These are phyloP conservation scores for Bucco capensis DNA, from an alignment of 2,113 vertebrate genomes.

Conservation along the genomic window DNA sequence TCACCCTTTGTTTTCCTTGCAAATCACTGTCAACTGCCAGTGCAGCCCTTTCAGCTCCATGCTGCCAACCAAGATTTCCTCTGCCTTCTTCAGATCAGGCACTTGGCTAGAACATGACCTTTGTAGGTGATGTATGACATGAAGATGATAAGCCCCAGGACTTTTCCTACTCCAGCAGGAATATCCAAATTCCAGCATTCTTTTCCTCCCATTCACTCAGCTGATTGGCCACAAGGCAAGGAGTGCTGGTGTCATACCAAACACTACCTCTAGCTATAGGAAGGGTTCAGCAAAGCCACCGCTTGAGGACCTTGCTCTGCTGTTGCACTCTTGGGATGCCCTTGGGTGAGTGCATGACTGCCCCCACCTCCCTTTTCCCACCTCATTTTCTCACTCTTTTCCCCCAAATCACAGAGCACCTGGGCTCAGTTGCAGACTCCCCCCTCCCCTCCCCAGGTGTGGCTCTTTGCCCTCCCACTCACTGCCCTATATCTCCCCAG, in stretches of 20 bases:
- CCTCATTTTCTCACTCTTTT: too few relatives aligned
- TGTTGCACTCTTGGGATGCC: neutral
- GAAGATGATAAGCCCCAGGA: neutral
- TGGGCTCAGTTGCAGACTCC: too few relatives aligned
- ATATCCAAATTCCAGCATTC: neutral
- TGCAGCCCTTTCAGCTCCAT: neutral
- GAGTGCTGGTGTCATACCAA: neutral
- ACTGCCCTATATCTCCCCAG: too few relatives aligned
- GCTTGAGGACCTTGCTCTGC: neutral
- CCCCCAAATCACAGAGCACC: too few relatives aligned
- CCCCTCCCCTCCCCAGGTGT: too few relatives aligned
- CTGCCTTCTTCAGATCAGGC: neutral
- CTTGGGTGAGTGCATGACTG: too few relatives aligned
- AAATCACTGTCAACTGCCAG: neutral
- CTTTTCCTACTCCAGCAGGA: neutral
- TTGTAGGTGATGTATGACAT: rapidly evolving
- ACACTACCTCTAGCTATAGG: neutral
- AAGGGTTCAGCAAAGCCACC: neutral
- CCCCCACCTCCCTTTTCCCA: too few relatives aligned
- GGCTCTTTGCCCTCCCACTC: too few relatives aligned
- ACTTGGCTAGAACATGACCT: neutral
- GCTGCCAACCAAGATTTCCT: neutral
- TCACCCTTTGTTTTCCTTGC: neutral
- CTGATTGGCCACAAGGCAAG: neutral
- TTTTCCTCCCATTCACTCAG: neutral